A percentile compares a stretch with the other conserved stretches of the same genome.
phyloP scores from a whole-genome alignment of 2,888 invertebrate genomes.

The Andrena flavipes region DNA sequence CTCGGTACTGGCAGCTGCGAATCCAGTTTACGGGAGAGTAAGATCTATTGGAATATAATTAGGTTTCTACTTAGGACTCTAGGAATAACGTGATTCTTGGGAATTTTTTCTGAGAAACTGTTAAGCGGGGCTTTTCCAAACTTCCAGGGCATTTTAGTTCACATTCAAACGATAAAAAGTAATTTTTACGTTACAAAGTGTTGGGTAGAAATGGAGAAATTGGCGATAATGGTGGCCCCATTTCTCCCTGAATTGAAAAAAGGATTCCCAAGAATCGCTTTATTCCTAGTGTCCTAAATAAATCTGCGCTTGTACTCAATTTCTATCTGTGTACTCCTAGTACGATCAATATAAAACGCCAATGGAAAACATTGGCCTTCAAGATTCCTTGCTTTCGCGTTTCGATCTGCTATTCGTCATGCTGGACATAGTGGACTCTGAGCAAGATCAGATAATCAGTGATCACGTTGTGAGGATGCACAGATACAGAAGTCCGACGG shows the following conservation, averaged over 20 bases:
- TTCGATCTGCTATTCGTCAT: slow-evolving; percentile 99
- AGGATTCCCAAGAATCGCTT: too few relatives aligned
- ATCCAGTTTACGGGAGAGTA: slow-evolving; percentile 98
- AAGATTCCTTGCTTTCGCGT: slow-evolving; percentile 98
- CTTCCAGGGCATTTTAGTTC: too few relatives aligned
- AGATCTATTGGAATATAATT: slow-evolving; percentile 71
- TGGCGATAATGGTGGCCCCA: too few relatives aligned
- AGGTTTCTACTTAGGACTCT: background rate
- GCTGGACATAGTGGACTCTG: slow-evolving; percentile 96
- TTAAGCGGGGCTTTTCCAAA: too few relatives aligned
- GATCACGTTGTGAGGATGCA: slow-evolving; percentile 99
- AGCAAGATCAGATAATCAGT: slow-evolving; percentile 95
- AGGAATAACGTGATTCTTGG: too few relatives aligned
- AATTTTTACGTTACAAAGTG: too few relatives aligned
- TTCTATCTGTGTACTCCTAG: slow-evolving; percentile 85
- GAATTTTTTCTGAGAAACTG: too few relatives aligned
- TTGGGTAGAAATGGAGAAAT: too few relatives aligned
- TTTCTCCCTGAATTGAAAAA: too few relatives aligned
- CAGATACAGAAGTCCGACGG: slow-evolving; percentile 95
- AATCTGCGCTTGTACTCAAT: background rate
- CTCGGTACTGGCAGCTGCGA: slow-evolving; percentile 99
- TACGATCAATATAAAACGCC: slow-evolving; percentile 99
- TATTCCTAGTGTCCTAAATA: too few relatives aligned
- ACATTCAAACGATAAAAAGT: too few relatives aligned
- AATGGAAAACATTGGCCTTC: slow-evolving; percentile 99